Conservation (phyloP, 2,888 invertebrate genomes). For the Microctonus hyperodae region DNA sequence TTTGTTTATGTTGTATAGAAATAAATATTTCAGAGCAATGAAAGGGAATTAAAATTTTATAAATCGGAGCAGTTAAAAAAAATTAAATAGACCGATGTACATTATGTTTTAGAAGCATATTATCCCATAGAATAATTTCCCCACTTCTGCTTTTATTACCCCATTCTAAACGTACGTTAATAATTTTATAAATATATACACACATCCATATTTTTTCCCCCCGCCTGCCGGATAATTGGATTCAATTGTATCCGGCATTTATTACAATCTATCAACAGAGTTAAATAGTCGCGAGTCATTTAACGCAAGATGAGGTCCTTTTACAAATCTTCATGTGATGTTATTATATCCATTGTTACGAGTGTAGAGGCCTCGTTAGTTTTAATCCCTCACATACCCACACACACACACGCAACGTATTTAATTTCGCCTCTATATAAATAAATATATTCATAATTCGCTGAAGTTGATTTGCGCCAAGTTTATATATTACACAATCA, state of each 20-base stretch:
- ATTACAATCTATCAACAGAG: slow-evolving; percentile 27
- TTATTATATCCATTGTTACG: background rate
- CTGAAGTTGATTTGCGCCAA: background rate
- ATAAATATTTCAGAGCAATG: too few relatives aligned
- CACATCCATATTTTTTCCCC: background rate
- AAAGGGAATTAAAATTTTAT: too few relatives aligned
- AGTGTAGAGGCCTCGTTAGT: slow-evolving; percentile 17
- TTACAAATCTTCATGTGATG: slow-evolving; percentile 10
- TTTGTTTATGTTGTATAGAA: too few relatives aligned
- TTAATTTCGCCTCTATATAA: background rate
- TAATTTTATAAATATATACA: slow-evolving; percentile 18
- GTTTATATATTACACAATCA: background rate
- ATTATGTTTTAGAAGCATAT: slow-evolving; percentile 1
- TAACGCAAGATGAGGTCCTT: slow-evolving; percentile 21
- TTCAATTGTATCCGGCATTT: slow-evolving; percentile 26
- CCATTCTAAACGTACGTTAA: slow-evolving; percentile 29
- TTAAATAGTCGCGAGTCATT: slow-evolving; percentile 28
- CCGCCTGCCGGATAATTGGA: slow-evolving; percentile 22
- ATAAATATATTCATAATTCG: background rate
- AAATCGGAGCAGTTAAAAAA: background rate
- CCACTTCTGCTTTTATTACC: slow-evolving; percentile 24
- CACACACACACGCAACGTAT: too few relatives aligned
- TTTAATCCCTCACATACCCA: slow-evolving; percentile 8
- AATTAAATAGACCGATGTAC: background rate
- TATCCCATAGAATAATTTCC: slow-evolving; percentile 16